A percentile compares a stretch with the other conserved stretches of the same genome.
phyloP scores from a whole-genome alignment of 2,888 invertebrate species.

The Gandaritis pyraliata region DNA sequence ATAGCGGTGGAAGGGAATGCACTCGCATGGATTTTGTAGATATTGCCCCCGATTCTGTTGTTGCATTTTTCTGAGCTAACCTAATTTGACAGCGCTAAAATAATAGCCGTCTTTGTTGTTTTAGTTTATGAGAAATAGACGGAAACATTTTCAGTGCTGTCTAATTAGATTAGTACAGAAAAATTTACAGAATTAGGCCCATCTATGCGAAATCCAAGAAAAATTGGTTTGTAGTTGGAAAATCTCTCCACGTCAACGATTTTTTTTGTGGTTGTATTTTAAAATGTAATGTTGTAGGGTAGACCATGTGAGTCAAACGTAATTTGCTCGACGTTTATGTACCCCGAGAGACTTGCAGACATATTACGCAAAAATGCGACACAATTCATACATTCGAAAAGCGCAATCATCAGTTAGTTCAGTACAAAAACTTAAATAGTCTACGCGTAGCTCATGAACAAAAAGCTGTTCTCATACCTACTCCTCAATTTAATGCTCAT shows the following conservation, averaged over 20 bases:
- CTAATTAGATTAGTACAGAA: too few relatives aligned
- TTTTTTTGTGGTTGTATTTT: not conserved
- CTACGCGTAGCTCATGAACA: conserved; percentile 29
- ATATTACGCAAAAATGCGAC: conserved; percentile 41
- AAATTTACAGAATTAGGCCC: too few relatives aligned
- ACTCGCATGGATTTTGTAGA: too few relatives aligned
- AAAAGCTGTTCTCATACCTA: conserved; percentile 12
- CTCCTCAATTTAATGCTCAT: conserved; percentile 2
- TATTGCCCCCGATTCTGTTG: too few relatives aligned
- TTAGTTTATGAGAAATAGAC: too few relatives aligned
- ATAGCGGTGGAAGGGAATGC: too few relatives aligned
- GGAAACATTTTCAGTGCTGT: too few relatives aligned
- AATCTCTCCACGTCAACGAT: not conserved
- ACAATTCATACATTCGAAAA: conserved; percentile 43
- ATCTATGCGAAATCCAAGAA: too few relatives aligned
- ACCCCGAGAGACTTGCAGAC: conserved; percentile 26
- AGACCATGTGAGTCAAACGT: conserved; percentile 14
- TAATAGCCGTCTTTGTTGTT: too few relatives aligned
- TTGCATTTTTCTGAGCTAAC: too few relatives aligned
- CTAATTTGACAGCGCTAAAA: too few relatives aligned
- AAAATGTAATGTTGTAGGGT: not conserved
- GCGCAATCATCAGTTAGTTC: conserved; percentile 47
- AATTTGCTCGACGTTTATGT: conserved; percentile 21
- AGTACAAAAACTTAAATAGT: conserved; percentile 48
- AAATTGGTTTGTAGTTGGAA: not conserved